A percentile compares a stretch with the other conserved stretches of the same genome.
These are phyloP conservation scores for Corythaixoides concolor DNA, from an alignment of 2,113 vertebrate species.

Conservation along the genomic window DNA sequence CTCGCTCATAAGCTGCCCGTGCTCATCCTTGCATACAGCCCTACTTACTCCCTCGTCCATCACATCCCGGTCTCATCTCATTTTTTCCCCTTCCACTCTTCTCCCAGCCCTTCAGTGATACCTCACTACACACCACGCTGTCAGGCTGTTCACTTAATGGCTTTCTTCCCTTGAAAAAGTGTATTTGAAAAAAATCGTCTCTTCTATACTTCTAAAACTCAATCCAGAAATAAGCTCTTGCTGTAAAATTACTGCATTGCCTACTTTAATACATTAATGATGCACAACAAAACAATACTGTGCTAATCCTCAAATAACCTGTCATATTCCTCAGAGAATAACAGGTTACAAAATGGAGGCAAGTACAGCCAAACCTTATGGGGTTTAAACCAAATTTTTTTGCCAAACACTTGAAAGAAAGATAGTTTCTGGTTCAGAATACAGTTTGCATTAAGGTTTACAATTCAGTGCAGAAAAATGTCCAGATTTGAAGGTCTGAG, in stretches of 20 bases:
- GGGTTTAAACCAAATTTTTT: not conserved
- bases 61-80: not conserved
- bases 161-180: not conserved
- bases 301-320: not conserved
- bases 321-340: not conserved
- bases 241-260: not conserved
- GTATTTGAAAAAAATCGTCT: not conserved
- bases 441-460: not conserved
- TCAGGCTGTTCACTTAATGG: not conserved
- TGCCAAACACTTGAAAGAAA: not conserved
- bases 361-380: not conserved
- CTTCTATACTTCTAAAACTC: not conserved
- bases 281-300: not conserved
- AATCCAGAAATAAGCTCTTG: not conserved
- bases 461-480: not conserved
- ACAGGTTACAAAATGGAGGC: not conserved
- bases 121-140: not conserved
- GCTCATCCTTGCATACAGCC: not conserved
- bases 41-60: not conserved
- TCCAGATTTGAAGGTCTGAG: not conserved
- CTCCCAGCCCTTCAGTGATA: not conserved
- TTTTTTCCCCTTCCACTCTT: not conserved
- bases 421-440: not conserved
- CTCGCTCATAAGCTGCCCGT: fast-evolving
- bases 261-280: not conserved